Percentiles rank a stretch among this genome's conserved stretches.
Conservation (phyloP, 2,113 vertebrate species). For the Sapajus apella region DNA sequence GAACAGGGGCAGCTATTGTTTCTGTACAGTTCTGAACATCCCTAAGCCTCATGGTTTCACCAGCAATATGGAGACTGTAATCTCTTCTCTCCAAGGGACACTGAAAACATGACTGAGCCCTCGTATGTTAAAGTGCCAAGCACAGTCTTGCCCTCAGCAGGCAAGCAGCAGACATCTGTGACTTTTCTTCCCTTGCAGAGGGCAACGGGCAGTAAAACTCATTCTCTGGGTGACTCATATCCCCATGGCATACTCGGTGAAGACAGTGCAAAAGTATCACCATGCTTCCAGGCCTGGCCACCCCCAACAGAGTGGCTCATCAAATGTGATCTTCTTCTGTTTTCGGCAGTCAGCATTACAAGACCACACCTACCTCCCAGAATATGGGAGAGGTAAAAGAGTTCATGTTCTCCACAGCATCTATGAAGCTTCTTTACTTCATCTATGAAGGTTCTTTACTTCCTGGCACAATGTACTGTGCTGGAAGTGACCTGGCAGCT, state of each 20-base stretch:
- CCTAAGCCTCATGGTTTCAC: background rate
- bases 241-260: background rate
- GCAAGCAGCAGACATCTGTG: background rate
- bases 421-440: background rate
- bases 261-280: background rate
- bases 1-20: background rate
- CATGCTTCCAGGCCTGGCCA: background rate
- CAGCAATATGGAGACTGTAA: background rate
- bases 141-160: background rate
- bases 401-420: background rate
- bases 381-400: background rate
- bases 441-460: background rate
- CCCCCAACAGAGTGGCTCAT: background rate
- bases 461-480: background rate
- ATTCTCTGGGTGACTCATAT: background rate
- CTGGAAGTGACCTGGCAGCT: background rate
- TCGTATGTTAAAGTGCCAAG: rapidly evolving
- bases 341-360: background rate
- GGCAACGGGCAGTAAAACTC: background rate
- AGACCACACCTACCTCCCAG: background rate
- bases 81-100: background rate
- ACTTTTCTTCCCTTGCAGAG: background rate
- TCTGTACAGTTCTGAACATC: background rate
- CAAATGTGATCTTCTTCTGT: background rate
- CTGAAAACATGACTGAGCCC: background rate